Conservation (phyloP, 2,888 invertebrate species). For the Cepaea hortensis region DNA sequence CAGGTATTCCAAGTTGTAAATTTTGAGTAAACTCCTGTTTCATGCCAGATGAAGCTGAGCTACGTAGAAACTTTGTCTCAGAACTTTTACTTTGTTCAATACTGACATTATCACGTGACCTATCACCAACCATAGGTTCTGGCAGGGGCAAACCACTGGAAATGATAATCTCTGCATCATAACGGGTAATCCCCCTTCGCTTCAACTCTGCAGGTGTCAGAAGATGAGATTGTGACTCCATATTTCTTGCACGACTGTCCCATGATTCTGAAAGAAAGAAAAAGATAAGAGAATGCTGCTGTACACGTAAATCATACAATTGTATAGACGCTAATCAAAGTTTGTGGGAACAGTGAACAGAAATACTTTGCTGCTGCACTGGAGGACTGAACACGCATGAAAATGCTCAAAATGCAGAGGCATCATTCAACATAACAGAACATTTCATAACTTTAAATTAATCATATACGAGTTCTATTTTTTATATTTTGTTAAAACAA, state of each 20-base stretch:
- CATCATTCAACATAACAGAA: no score
- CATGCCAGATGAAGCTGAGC: neutral
- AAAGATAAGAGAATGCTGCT: neutral
- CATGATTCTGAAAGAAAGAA: conserved; percentile 55
- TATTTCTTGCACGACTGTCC: conserved; percentile 71
- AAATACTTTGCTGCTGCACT: no score
- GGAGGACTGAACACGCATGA: no score
- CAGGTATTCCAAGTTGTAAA: conserved; percentile 1
- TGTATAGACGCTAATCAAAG: no score
- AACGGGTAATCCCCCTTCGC: conserved; percentile 72
- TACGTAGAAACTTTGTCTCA: conserved; percentile 32
- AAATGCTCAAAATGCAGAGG: no score
- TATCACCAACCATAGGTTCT: conserved; percentile 19
- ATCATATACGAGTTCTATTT: no score
- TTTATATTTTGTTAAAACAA: no score
- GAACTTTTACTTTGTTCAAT: neutral
- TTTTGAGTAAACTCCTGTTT: conserved; percentile 23
- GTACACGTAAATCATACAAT: no score
- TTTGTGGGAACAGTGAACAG: no score
- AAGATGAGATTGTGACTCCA: conserved; percentile 72
- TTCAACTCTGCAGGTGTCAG: conserved; percentile 71
- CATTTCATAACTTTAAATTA: no score
- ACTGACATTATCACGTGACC: neutral
- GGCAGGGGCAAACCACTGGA: conserved; percentile 46
- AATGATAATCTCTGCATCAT: conserved; percentile 74